Evolutionary conservation across 2,113 vertebrate genomes (phyloP), one percentile per base, ranked within the genome.

Genomic region (Pseudorasbora parva): DNA sequence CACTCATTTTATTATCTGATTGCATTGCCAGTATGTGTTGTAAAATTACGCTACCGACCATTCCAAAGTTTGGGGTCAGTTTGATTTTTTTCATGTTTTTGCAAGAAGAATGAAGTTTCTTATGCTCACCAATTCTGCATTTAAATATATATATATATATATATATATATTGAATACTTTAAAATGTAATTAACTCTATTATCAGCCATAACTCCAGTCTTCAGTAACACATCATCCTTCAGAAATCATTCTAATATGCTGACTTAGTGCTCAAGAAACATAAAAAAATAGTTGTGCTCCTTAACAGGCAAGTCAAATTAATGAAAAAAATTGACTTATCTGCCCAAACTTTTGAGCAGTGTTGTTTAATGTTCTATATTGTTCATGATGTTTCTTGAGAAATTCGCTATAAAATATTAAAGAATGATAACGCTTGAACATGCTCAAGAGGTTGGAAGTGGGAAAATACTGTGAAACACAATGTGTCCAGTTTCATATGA

Each of bases 361-460:
- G 27, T 37, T 76, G 49, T 17, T 56, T 76, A 12, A 60, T 17
- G 21, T 59, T 37, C 41, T 41, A 12, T 41, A 43, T 41, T 77
- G 73, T n/a, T 33, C 25, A 75, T 33, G 25, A 75, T 21, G 47
- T 33, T 33, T 9, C 4, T 66, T 7, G 14, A 64, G 25, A 66
- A 66, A 19, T 27, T 33, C 30, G 19, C 1, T 17, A 27, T 49
- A n/a, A 14, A 5, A 56, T 56, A 56, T 21, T n/a, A 37, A n/a
- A n/a, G 30, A 75, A 75, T 73, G n/a, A 73, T 17, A 73, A 73
- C 71, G 5, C 1, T 49, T 77, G 27, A 33, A 57, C 73, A 76
- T 76, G 54, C 75, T 57, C 51, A 54, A 71, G 11, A 45, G 41
- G 68, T 8, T n/a, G n/a, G n/a, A 71, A 21, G 14, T 41, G 68